These are phyloP conservation scores for Parelbella ahira DNA, from an alignment of 2,888 invertebrate species.

Conservation along the genomic window DNA sequence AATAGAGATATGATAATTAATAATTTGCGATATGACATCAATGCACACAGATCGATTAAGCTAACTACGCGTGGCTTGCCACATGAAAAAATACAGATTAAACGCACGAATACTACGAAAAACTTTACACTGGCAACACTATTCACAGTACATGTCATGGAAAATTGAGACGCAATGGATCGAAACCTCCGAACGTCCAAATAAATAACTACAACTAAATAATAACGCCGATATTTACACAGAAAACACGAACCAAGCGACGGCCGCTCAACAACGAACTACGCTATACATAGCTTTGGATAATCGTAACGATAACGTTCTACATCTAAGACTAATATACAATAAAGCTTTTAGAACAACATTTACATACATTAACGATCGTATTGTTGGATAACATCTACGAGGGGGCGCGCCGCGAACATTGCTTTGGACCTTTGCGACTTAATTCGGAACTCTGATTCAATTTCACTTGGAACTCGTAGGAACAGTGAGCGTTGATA, in stretches of 20 bases:
- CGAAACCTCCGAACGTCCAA: slow-evolving; percentile 61
- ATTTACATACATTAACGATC: slow-evolving; percentile 69
- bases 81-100: slow-evolving; percentile 7
- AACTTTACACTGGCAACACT: slow-evolving; percentile 20
- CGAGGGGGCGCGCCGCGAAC: no score
- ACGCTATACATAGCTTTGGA: slow-evolving; percentile 74
- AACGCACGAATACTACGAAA: not conserved
- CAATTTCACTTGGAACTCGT: no score
- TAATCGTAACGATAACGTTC: slow-evolving; percentile 63
- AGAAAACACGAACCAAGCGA: slow-evolving; percentile 48
- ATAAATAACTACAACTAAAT: slow-evolving; percentile 73
- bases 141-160: slow-evolving; percentile 64
- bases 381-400: slow-evolving; percentile 44
- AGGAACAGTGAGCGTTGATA: no score
- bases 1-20: slow-evolving; percentile 25
- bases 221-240: slow-evolving; percentile 51
- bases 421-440: no score
- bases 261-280: slow-evolving; percentile 57
- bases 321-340: slow-evolving; percentile 72
- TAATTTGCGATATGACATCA: slow-evolving; percentile 26
- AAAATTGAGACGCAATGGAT: slow-evolving; percentile 48
- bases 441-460: no score
- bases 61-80: slow-evolving; percentile 23
- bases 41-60: slow-evolving; percentile 17
- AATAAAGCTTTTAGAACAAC: slow-evolving; percentile 78